Evolutionary conservation across 2,888 invertebrate genomes (phyloP), one percentile per base, ranked within the genome.

Genomic region (Blastobasis adustella): DNA sequence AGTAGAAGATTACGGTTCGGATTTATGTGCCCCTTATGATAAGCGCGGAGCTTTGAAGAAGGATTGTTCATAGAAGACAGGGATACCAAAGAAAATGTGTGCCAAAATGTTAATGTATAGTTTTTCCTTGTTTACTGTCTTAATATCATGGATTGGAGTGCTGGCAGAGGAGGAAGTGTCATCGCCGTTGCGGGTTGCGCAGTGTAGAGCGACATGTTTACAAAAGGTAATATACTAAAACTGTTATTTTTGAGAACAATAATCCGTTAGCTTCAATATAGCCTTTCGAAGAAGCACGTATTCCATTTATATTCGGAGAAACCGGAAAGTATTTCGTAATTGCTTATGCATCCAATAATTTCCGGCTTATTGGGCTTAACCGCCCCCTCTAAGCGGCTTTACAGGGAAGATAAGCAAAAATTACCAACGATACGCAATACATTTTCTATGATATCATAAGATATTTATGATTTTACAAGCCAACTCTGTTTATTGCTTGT

Each of bases 171-270:
- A 91, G 84, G 92, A 92, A 75, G 91, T 93, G 63, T 92, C 92
- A 56, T 93, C 93, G 66, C 93, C 93, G 54, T 80, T 93, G 61
- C 90, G 93, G 69, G 93, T 93, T 63, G 93, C 93, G 63, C 93
- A 93, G 68, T 93, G 93, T 78, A 84, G 93, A 78, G 93, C 93
- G 61, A 92, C 92, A 62, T 93, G 93, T 80, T 89, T 93, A 69
- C 91, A 92, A 89, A 92, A 91, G 92, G 93, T 93, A 88, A 73
- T 23, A 3, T 23, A 23, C 23, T 23, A 23, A 23, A 23, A 23
- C 23, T 23, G 23, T 23, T 23, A 23, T 23, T 23, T 23, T 23
- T 23, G 23, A 23, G 23, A 23, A 23, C 23, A 23, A 23, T 23
- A 2, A 23, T 23, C 23, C 23, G 23, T 23, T 23, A 23, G 23